A percentile compares a stretch with the other conserved stretches of the same genome.
Evolutionary conservation across 2,888 invertebrate species (phyloP).

Genomic region (Dryobota labecula): DNA sequence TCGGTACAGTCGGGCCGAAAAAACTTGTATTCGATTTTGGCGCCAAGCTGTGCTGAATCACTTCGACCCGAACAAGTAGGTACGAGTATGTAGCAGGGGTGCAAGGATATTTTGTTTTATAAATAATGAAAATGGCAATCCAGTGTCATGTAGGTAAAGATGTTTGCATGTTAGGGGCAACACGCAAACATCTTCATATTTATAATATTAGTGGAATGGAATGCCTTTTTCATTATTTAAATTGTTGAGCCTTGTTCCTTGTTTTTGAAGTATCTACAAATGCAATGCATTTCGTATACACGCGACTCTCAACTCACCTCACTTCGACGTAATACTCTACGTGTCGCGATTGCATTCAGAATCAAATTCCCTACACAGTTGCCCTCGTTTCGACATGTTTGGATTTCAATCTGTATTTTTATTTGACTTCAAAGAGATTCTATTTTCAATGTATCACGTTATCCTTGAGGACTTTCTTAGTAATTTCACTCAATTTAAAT

Average conservation of each 20-base stretch:
- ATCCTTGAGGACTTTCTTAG: not conserved
- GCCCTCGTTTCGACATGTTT: constrained; percentile 2
- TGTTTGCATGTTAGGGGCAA: no score
- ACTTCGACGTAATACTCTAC: constrained; percentile 21
- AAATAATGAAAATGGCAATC: no score
- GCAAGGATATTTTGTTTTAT: no score
- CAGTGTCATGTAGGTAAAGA: no score
- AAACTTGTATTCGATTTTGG: no score
- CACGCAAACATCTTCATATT: not conserved
- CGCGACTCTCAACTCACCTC: not conserved
- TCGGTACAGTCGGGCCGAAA: no score
- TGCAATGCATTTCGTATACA: constrained; percentile 3
- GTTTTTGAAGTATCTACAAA: not conserved
- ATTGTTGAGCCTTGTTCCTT: not conserved
- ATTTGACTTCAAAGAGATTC: constrained; percentile 9
- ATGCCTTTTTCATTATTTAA: not conserved
- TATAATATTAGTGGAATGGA: not conserved
- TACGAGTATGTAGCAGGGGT: no score
- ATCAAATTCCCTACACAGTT: constrained; percentile 22
- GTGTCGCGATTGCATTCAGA: constrained; percentile 32
- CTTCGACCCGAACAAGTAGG: no score
- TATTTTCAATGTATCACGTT: not conserved
- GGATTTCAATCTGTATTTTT: constrained; percentile 19
- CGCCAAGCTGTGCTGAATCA: no score
- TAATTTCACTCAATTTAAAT: not conserved